phyloP scores from a whole-genome alignment of 2,797 vertebrate species.

The Dromococcyx pavoninus region DNA sequence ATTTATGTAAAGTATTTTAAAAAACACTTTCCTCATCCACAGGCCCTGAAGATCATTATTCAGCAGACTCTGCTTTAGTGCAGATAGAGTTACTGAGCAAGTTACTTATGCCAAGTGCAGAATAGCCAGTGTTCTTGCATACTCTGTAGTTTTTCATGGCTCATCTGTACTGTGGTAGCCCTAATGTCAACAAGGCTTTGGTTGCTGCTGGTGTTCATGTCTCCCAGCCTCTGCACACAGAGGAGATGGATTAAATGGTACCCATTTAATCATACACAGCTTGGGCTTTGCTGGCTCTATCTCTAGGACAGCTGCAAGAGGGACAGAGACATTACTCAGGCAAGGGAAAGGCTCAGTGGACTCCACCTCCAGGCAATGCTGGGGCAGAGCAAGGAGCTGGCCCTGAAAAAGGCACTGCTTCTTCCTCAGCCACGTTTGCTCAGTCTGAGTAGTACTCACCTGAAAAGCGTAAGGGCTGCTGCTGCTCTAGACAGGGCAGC shows the following conservation, averaged over 20 bases:
- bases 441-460: rapidly evolving
- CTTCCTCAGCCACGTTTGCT: background rate
- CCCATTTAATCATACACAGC: background rate
- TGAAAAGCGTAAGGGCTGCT: background rate
- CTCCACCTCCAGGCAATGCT: background rate
- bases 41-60: background rate
- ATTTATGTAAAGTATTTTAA: background rate
- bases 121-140: background rate
- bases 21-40: background rate
- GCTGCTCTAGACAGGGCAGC: background rate
- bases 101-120: slow-evolving; percentile 27
- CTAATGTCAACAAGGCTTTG: slow-evolving; percentile 20
- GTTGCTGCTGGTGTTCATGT: background rate
- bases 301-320: background rate
- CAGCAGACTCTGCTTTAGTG: background rate
- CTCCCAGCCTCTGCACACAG: background rate
- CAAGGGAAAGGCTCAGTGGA: background rate
- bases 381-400: background rate
- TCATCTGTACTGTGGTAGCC: background rate
- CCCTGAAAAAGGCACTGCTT: background rate
- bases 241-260: background rate
- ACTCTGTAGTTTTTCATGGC: slow-evolving; percentile 18
- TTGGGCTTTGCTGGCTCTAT: background rate
- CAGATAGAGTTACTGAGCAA: background rate
- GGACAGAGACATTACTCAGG: too few relatives aligned